phyloP scores from a whole-genome alignment of 2,113 vertebrate genomes.

The Catharus minimus region DNA sequence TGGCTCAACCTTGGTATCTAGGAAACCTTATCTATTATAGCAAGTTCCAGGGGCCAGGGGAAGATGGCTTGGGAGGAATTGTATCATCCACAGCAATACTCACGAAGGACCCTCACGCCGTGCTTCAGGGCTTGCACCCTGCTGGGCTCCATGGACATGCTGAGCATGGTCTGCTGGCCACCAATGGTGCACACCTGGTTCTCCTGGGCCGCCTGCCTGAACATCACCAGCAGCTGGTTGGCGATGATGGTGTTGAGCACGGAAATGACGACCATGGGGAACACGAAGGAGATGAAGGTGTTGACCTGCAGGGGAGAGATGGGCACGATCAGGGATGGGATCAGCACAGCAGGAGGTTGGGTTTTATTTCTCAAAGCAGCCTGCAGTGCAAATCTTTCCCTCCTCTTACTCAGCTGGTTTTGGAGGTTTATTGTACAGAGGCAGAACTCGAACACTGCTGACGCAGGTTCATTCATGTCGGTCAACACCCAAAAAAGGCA shows the following conservation, averaged over 20 bases:
- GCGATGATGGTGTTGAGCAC: conserved; percentile 91
- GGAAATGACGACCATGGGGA: conserved; percentile 92
- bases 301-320: conserved; percentile 79
- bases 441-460: neutral
- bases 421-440: neutral
- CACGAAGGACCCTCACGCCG: conserved; percentile 91
- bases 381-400: neutral
- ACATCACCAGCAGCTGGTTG: conserved; percentile 92
- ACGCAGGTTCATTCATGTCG: neutral
- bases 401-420: neutral
- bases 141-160: conserved; percentile 86
- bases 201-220: conserved; percentile 87
- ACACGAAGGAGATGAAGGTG: conserved; percentile 89
- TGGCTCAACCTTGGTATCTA: too few relatives aligned
- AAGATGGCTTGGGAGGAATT: too few relatives aligned
- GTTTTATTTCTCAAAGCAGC: neutral
- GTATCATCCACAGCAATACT: conserved; percentile 50
- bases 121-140: conserved; percentile 91
- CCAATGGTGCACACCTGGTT: conserved; percentile 82
- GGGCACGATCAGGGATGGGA: neutral
- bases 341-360: neutral
- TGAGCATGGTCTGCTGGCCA: conserved; percentile 84
- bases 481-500: neutral
- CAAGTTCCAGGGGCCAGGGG: too few relatives aligned
- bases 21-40: too few relatives aligned